phyloP scores from a whole-genome alignment of 2,797 vertebrate genomes.

The Australoheros facetus region DNA sequence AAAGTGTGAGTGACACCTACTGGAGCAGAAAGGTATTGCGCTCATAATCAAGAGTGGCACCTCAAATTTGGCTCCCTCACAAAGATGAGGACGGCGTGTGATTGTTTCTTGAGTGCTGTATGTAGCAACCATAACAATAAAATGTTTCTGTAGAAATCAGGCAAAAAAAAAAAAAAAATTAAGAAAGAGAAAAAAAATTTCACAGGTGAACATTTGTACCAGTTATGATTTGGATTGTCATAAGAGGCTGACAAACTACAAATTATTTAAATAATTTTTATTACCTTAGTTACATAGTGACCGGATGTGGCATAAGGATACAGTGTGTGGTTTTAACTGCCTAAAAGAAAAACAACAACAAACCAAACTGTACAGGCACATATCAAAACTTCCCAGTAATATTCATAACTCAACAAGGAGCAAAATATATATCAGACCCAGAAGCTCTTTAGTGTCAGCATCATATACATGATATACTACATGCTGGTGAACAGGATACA shows the following conservation, averaged over 20 bases:
- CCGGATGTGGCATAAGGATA: constrained; percentile 33
- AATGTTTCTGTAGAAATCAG: background rate
- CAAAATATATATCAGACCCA: constrained; percentile 43
- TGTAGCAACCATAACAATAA: background rate
- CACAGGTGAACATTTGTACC: background rate
- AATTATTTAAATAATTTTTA: constrained; percentile 47
- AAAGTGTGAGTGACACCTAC: constrained; percentile 57
- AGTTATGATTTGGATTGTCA: background rate
- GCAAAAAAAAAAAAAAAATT: background rate
- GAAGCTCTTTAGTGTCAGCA: constrained; percentile 30
- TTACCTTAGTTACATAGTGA: constrained; percentile 43
- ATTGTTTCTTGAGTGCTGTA: background rate
- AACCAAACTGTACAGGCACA: constrained; percentile 46
- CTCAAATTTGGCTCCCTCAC: background rate
- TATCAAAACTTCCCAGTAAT: constrained; percentile 39
- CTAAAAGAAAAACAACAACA: constrained; percentile 16
- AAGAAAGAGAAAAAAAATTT: background rate
- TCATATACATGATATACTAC: constrained; percentile 38
- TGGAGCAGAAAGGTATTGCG: constrained; percentile 43
- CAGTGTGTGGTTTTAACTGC: constrained; percentile 35
- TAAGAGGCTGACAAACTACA: constrained; percentile 14
- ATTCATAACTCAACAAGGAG: constrained; percentile 16
- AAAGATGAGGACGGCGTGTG: background rate
- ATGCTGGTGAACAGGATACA: constrained; percentile 29
- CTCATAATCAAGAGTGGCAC: background rate